Evolutionary conservation across 2,888 invertebrate species (phyloP), one percentile per base, ranked within the genome.

Genomic region (Ormyrus rosae): DNA sequence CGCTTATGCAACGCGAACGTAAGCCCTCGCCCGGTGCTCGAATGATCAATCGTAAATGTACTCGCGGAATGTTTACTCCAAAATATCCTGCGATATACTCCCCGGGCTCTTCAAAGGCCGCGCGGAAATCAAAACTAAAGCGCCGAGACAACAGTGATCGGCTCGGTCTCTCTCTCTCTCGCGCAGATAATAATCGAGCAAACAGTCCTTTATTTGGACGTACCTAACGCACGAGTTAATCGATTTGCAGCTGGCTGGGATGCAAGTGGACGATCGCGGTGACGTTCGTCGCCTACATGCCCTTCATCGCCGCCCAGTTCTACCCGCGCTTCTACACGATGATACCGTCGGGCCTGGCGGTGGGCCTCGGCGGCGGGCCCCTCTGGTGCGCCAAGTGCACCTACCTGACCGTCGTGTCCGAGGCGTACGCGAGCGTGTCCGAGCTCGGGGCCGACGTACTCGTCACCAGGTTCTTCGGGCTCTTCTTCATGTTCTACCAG

Each of bases 341-440:
- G 88, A 94, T 97, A 61, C 97, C 97, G 0, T 95, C 96, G 0
- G 96, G 96, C 0, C 91, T 97, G 87, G 93, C 96, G 84, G 95
- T 97, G 0, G 97, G 97, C 2, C 92, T 98, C 11, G 97, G 97
- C 0, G 98, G 97, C 0, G 98, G 98, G 0, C 98, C 98, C 0
- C 92, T 98, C 34, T 98, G 98, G 98, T 97, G 98, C 85, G 97
- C 98, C 19, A 98, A 98, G 91, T 98, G 98, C 89, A 97, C 97
- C 0, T 98, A 98, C 87, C 92, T 99, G 5, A 97, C 97, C 5
- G 95, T 97, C 85, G 95, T 94, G 74, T 94, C 94, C 76, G 96
- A 96, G 86, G 95, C 96, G 0, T 96, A 97, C 87, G 92, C 96
- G 0, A 93, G 93, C 85, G 91, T 96, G 69, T 94, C 95, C 0